Evolutionary conservation across 2,797 vertebrate species (phyloP).

Genomic region (Cirrhinus mrigala): DNA sequence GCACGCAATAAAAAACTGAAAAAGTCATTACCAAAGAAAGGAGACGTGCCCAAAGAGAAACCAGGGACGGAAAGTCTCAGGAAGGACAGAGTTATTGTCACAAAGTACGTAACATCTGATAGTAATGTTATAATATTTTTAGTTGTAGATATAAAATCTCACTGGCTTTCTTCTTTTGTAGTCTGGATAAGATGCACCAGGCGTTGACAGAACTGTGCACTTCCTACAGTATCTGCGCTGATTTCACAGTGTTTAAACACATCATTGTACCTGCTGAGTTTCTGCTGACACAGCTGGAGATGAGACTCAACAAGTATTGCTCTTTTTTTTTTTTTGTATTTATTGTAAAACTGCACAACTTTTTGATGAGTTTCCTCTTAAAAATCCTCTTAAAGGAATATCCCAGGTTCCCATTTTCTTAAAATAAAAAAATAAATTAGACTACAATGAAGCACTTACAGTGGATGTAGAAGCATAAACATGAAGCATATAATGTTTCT

Average conservation of each 20-base stretch:
- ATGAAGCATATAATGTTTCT: background rate
- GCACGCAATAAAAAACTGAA: conserved; percentile 86
- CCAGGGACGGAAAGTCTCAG: conserved; percentile 91
- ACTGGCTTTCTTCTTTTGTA: conserved; percentile 60
- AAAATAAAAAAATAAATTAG: background rate
- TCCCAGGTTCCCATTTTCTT: background rate
- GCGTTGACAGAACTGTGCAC: conserved; percentile 86
- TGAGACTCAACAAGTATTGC: conserved; percentile 83
- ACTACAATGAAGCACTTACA: background rate
- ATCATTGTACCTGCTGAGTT: conserved; percentile 87
- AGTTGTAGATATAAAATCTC: background rate
- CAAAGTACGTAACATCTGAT: conserved; percentile 81
- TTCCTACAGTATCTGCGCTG: conserved; percentile 81
- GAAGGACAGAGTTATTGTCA: conserved; percentile 85
- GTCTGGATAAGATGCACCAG: conserved; percentile 93
- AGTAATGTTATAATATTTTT: background rate
- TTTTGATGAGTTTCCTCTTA: background rate
- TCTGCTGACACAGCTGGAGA: conserved; percentile 88
- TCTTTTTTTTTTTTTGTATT: background rate
- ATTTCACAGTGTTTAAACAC: conserved; percentile 84
- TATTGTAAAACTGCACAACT: background rate
- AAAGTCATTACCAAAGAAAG: conserved; percentile 82
- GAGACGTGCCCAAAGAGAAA: conserved; percentile 86
- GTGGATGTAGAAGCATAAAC: background rate
- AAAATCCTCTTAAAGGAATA: conserved; percentile 1